Conservation (phyloP, 2,113 vertebrate species). For the Corapipo altera region DNA sequence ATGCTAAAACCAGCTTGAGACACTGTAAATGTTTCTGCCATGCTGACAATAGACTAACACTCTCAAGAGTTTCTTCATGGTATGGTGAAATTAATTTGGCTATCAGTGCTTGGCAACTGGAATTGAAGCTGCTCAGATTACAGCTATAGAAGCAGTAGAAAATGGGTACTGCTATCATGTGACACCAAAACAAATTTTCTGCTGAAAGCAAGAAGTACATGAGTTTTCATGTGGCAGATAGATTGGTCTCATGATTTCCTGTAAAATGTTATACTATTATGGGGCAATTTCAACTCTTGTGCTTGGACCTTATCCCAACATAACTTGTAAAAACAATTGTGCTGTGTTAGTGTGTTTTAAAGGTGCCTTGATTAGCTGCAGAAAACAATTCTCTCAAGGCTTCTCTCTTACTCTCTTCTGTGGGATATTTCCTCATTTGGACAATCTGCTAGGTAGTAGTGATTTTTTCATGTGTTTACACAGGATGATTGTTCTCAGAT, state of each 20-base stretch:
- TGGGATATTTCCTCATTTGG: background rate
- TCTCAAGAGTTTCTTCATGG: background rate
- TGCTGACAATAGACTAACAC: background rate
- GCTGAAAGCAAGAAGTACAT: background rate
- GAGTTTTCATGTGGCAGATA: background rate
- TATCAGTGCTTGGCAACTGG: background rate
- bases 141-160: background rate
- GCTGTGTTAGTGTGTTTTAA: background rate
- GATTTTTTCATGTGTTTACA: background rate
- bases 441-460: background rate
- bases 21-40: background rate
- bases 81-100: background rate
- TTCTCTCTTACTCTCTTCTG: background rate
- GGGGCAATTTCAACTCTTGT: background rate
- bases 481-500: background rate
- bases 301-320: background rate
- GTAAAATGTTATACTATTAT: background rate
- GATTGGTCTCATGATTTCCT: background rate
- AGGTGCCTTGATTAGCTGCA: background rate
- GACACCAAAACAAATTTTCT: background rate
- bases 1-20: background rate
- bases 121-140: background rate
- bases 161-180: background rate
- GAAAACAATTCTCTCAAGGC: background rate
- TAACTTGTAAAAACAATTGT: background rate